Conservation (phyloP, 1,140 invertebrate species). For the Heterodera schachtii region DNA sequence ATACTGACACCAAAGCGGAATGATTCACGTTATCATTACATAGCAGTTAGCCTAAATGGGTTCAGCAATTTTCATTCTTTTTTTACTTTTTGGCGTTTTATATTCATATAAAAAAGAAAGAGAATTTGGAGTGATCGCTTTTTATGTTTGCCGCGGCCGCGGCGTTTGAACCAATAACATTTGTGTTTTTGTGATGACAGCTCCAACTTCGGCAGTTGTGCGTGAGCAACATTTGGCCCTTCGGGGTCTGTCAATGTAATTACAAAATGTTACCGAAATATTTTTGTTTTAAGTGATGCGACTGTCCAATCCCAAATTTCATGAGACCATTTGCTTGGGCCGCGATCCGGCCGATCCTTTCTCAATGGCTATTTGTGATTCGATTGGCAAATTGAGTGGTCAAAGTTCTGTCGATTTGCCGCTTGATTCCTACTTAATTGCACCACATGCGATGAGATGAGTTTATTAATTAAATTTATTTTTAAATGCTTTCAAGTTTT, state of each 20-base stretch:
- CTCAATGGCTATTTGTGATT: conserved; percentile 77
- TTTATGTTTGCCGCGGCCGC: too few relatives aligned
- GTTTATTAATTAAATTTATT: conserved; percentile 68
- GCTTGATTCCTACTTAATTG: conserved; percentile 81
- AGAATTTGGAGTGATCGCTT: too few relatives aligned
- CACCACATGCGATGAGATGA: conserved; percentile 88
- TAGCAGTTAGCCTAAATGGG: too few relatives aligned
- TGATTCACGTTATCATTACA: too few relatives aligned
- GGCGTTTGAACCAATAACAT: neutral
- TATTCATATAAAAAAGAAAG: too few relatives aligned
- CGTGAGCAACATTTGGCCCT: conserved; percentile 20
- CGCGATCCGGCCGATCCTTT: conserved; percentile 83
- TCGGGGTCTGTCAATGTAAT: neutral
- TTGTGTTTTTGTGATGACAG: neutral
- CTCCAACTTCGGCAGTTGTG: conserved; percentile 1
- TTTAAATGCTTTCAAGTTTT: conserved; percentile 58
- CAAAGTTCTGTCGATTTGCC: conserved; percentile 77
- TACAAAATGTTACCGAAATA: neutral
- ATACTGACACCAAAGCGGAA: too few relatives aligned
- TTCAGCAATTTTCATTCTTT: too few relatives aligned
- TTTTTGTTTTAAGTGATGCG: conserved; percentile 79
- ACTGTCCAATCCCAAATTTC: conserved; percentile 81
- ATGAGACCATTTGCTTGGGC: conserved; percentile 77
- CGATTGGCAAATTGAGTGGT: conserved; percentile 74
- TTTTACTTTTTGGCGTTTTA: too few relatives aligned